Percentiles rank a stretch among this genome's conserved stretches.
Conservation (phyloP, 2,113 vertebrate genomes). For the Butastur rufipennis region DNA sequence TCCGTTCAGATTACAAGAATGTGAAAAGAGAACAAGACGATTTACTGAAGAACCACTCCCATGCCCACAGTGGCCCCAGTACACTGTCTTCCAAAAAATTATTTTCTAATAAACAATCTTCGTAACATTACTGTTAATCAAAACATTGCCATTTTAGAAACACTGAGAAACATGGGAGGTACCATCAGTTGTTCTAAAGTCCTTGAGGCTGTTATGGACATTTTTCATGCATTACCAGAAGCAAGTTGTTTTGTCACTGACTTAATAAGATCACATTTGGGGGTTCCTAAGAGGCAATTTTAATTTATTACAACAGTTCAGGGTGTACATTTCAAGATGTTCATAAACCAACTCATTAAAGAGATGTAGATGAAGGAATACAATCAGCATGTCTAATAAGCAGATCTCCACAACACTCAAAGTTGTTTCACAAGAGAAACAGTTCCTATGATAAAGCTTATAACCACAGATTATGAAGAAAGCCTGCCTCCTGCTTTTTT, state of each 20-base stretch:
- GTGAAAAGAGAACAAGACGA: not conserved
- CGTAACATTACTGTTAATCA: not conserved
- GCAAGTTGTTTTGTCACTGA: not conserved
- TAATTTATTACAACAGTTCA: not conserved
- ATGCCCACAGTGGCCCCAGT: not conserved
- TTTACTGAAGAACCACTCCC: not conserved
- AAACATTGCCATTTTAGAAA: not conserved
- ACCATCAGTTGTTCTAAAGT: accelerated
- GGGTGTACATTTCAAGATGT: not conserved
- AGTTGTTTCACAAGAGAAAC: not conserved
- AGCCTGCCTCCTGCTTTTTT: not conserved
- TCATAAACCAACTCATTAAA: not conserved
- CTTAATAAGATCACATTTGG: not conserved
- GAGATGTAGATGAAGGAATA: not conserved
- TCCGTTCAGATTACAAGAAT: not conserved
- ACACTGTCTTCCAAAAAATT: not conserved
- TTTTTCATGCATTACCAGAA: not conserved
- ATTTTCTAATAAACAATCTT: not conserved
- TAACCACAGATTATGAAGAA: not conserved
- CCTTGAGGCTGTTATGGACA: not conserved
- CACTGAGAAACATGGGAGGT: not conserved
- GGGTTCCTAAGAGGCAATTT: not conserved
- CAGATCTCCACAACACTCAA: not conserved
- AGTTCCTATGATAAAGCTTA: not conserved
- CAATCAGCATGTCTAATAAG: not conserved